Evolutionary conservation across 2,797 vertebrate genomes (phyloP).

Genomic region (Ispidina lecontei): DNA sequence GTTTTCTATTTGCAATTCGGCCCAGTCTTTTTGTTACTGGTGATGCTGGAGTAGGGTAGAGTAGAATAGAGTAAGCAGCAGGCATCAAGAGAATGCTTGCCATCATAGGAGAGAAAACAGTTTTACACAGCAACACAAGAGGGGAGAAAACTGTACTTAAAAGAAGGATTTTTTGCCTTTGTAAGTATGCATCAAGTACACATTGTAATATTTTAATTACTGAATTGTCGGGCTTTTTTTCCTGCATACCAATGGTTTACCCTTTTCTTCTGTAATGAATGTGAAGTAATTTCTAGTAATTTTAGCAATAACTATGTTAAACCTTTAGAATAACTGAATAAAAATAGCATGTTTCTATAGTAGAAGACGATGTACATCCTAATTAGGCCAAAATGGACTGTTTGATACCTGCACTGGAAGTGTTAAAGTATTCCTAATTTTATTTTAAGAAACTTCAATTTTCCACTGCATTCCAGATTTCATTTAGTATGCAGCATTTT

Average conservation of each 20-base stretch:
- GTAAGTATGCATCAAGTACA: neutral
- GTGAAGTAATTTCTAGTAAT: neutral
- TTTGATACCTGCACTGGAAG: neutral
- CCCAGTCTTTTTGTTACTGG: neutral
- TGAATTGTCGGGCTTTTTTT: neutral
- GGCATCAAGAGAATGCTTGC: neutral
- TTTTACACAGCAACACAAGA: neutral
- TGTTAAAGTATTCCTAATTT: neutral
- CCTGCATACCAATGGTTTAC: neutral
- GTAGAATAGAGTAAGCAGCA: neutral
- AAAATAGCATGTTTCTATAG: neutral
- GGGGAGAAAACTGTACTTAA: neutral
- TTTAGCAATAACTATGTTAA: neutral
- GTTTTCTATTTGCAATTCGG: neutral
- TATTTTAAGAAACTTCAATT: neutral
- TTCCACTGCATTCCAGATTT: neutral
- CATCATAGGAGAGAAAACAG: neutral
- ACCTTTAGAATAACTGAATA: neutral
- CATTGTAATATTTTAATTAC: neutral
- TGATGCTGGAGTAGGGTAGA: neutral
- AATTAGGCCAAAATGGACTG: neutral
- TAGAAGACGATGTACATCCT: neutral
- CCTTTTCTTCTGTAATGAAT: neutral
- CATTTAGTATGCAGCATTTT: neutral
- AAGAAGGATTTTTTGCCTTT: neutral